A percentile compares a stretch with the other conserved stretches of the same genome.
phyloP scores from a whole-genome alignment of 2,113 vertebrate species.

The Protomyctophum bolini region DNA sequence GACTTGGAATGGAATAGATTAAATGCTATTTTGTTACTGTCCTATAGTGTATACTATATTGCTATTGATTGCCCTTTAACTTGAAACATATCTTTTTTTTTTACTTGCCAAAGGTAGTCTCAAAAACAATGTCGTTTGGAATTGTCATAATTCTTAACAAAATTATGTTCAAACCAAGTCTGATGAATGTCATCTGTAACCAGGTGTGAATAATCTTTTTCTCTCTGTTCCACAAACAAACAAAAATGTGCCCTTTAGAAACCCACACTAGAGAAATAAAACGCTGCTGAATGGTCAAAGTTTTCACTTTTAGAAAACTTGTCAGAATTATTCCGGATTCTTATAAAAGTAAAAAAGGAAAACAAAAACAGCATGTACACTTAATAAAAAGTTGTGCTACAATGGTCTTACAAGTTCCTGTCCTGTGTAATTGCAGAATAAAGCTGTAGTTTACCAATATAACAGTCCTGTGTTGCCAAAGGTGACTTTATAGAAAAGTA shows the following conservation, averaged over 20 bases:
- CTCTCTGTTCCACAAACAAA: not conserved
- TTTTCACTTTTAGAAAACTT: not conserved
- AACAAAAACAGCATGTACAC: not conserved
- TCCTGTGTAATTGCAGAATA: constrained; percentile 32
- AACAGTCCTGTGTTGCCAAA: constrained; percentile 32
- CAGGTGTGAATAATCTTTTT: constrained; percentile 42
- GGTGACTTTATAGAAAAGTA: constrained; percentile 13
- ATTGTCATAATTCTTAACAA: constrained; percentile 19
- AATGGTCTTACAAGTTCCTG: constrained; percentile 2
- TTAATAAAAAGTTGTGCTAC: constrained; percentile 9
- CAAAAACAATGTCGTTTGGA: constrained; percentile 7
- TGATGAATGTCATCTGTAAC: constrained; percentile 7
- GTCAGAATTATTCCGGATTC: constrained; percentile 20
- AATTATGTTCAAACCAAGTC: not conserved
- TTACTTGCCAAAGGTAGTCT: constrained; percentile 10
- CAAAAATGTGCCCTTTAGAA: constrained; percentile 43
- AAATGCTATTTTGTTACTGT: constrained; percentile 16
- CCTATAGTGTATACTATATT: not conserved
- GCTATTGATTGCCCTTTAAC: not conserved
- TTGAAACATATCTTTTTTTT: not conserved
- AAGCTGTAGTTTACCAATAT: constrained; percentile 31
- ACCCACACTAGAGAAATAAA: constrained; percentile 7
- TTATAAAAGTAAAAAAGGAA: not conserved
- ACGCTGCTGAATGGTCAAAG: not conserved
- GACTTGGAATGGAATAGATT: constrained; percentile 5